Conservation (phyloP, 2,888 invertebrate species). For the Arge pagana region DNA sequence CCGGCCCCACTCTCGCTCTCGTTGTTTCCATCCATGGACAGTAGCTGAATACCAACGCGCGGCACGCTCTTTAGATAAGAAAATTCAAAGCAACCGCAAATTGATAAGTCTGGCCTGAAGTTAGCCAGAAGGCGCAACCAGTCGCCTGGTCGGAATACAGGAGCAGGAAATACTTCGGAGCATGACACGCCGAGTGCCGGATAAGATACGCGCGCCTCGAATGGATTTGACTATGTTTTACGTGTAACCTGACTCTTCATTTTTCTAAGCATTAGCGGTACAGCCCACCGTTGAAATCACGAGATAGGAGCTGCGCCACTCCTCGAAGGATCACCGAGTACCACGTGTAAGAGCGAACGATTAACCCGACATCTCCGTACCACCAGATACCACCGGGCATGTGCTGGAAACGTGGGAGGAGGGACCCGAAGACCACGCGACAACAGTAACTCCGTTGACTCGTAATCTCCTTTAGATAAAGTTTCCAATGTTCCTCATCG, state of each 20-base stretch:
- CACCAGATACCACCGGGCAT: too few relatives aligned
- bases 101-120: constrained; percentile 13
- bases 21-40: constrained; percentile 1
- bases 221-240: constrained; percentile 9
- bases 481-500: too few relatives aligned
- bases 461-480: too few relatives aligned
- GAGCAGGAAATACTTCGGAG: constrained; percentile 10
- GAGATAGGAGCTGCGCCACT: constrained; percentile 4
- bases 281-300: constrained; percentile 9
- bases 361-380: too few relatives aligned
- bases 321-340: constrained; percentile 2
- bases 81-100: constrained; percentile 14
- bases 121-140: constrained; percentile 6
- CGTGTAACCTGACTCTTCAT: constrained; percentile 15
- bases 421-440: too few relatives aligned
- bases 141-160: constrained; percentile 7
- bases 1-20: too few relatives aligned
- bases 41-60: constrained; percentile 4
- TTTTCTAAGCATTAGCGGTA: constrained; percentile 5
- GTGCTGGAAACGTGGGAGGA: too few relatives aligned
- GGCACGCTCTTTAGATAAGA: constrained; percentile 14
- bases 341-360: not conserved
- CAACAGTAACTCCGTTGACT: too few relatives aligned
- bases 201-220: constrained; percentile 9
- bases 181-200: constrained; percentile 13